A percentile compares a stretch with the other conserved stretches of the same genome.
These are phyloP conservation scores for Acleris literana DNA, from an alignment of 2,888 invertebrate genomes.

Conservation along the genomic window DNA sequence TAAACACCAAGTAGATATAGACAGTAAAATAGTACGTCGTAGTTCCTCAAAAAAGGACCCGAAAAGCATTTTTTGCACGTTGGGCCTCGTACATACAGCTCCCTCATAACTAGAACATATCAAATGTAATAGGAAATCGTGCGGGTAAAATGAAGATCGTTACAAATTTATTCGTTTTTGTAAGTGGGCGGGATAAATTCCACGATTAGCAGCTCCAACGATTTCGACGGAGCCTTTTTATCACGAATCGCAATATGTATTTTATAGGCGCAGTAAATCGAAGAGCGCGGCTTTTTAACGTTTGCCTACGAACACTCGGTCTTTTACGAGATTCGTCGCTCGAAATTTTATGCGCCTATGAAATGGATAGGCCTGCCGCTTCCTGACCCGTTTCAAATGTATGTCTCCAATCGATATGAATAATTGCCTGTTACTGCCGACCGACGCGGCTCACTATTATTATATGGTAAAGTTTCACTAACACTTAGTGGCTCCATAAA, in stretches of 20 bases:
- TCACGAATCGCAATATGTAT: conserved; percentile 81
- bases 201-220: conserved; percentile 66
- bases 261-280: conserved; percentile 80
- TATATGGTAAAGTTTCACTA: conserved; percentile 40
- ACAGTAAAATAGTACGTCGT: not conserved
- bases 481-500: conserved; percentile 29
- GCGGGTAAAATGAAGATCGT: conserved; percentile 36
- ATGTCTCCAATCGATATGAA: conserved; percentile 59
- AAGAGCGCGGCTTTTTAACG: conserved; percentile 78
- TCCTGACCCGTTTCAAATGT: conserved; percentile 59
- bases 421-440: conserved; percentile 51
- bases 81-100: not conserved
- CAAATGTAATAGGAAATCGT: conserved; percentile 34
- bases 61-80: not conserved
- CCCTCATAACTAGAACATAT: conserved; percentile 32
- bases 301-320: conserved; percentile 73
- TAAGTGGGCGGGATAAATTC: conserved; percentile 58
- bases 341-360: conserved; percentile 69
- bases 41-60: not conserved
- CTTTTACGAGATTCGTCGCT: conserved; percentile 77
- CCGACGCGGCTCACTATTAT: conserved; percentile 31
- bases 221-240: conserved; percentile 75
- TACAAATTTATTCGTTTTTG: conserved; percentile 39
- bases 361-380: conserved; percentile 53
- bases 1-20: not conserved